A percentile compares a stretch with the other conserved stretches of the same genome.
phyloP scores from a whole-genome alignment of 2,113 vertebrate species.

The Campylomormyrus numenius region DNA sequence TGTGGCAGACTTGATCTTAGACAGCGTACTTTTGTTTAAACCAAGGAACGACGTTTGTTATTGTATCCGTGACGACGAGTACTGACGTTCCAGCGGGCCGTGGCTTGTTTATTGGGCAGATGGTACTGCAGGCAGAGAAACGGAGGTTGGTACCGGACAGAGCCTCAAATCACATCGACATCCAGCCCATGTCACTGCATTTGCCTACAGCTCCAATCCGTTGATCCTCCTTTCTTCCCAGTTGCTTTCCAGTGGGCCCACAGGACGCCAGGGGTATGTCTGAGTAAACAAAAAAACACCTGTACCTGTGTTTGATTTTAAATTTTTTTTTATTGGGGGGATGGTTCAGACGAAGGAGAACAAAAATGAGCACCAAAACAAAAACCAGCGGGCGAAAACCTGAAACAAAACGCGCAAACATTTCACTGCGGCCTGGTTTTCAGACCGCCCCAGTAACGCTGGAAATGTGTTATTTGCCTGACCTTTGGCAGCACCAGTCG shows the following conservation, averaged over 20 bases:
- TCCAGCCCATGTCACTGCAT: conserved; percentile 1
- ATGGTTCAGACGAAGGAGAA: not conserved
- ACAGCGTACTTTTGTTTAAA: conserved; percentile 51
- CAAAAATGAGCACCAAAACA: not conserved
- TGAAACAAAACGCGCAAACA: not conserved
- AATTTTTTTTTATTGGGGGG: not conserved
- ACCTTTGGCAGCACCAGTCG: not conserved
- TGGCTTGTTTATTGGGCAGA: conserved; percentile 52
- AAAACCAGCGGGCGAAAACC: not conserved
- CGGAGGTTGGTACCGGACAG: conserved; percentile 37
- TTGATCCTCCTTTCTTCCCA: not conserved
- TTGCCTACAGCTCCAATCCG: not conserved
- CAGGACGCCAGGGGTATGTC: not conserved
- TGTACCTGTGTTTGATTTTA: not conserved
- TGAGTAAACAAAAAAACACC: not conserved
- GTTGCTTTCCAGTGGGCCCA: not conserved
- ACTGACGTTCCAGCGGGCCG: conserved; percentile 45
- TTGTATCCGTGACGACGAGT: conserved; percentile 52
- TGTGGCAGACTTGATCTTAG: conserved; percentile 41
- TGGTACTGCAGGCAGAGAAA: conserved; percentile 33
- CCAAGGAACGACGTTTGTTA: conserved; percentile 47
- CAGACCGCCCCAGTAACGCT: not conserved
- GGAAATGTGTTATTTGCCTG: not conserved
- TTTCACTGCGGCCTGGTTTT: not conserved
- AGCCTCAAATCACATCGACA: conserved; percentile 49